Percentiles rank a stretch among this genome's conserved stretches.
These are phyloP conservation scores for Aphelenchoides fujianensis DNA, from an alignment of 1,140 invertebrate genomes.

Conservation along the genomic window DNA sequence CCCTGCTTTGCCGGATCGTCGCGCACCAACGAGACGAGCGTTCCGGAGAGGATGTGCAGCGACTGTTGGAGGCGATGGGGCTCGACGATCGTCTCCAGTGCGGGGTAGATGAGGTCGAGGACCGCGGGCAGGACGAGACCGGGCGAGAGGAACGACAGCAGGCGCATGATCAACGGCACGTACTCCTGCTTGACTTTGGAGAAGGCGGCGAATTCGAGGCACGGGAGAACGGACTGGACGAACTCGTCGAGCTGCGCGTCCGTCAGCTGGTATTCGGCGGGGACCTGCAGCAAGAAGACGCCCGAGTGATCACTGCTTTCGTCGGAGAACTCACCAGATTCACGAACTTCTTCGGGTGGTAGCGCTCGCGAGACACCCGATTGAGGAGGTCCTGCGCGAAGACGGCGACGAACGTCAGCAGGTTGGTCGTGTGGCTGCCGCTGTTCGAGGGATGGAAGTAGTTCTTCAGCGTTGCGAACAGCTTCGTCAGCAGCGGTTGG, in stretches of 20 bases:
- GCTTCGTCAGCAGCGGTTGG: slow-evolving; percentile 74
- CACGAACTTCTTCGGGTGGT: slow-evolving; percentile 37
- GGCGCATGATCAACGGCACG: slow-evolving; percentile 71
- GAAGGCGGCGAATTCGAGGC: slow-evolving; percentile 75
- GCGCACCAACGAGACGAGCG: slow-evolving; percentile 48
- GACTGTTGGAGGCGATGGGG: slow-evolving; percentile 70
- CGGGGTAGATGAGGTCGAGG: slow-evolving; percentile 75
- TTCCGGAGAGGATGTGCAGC: slow-evolving; percentile 40
- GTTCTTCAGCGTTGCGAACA: slow-evolving; percentile 79
- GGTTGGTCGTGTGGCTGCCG: slow-evolving; percentile 63
- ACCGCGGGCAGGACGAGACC: slow-evolving; percentile 78
- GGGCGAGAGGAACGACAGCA: slow-evolving; percentile 76
- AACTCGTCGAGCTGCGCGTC: slow-evolving; percentile 80
- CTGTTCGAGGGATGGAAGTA: slow-evolving; percentile 84
- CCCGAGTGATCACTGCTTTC: no score
- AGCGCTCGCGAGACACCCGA: slow-evolving; percentile 53
- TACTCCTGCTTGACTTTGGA: slow-evolving; percentile 71
- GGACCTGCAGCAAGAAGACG: no score
- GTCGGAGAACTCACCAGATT: no score
- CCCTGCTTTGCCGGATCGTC: slow-evolving; percentile 63
- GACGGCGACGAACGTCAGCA: slow-evolving; percentile 43
- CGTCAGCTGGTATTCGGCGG: slow-evolving; percentile 72
- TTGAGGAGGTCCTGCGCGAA: slow-evolving; percentile 38
- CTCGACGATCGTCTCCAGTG: slow-evolving; percentile 80
- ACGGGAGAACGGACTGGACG: slow-evolving; percentile 72